Conservation (phyloP, 2,888 invertebrate genomes). For the Vanessa cardui region DNA sequence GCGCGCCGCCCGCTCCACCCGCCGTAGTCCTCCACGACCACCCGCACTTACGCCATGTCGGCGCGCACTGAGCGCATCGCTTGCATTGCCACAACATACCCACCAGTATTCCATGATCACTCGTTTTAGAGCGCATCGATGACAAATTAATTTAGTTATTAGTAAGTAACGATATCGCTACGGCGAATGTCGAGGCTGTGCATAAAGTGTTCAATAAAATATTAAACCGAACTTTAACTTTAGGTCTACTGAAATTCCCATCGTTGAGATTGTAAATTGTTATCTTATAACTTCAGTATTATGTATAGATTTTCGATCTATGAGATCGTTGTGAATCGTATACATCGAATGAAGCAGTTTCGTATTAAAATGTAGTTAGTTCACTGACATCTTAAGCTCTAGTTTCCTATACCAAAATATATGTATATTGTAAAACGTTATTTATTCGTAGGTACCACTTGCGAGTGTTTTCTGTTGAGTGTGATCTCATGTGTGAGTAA, state of each 20-base stretch:
- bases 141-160: slow-evolving; percentile 74
- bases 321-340: slow-evolving; percentile 58
- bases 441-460: slow-evolving; percentile 73
- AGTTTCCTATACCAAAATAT: slow-evolving; percentile 78
- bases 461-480: slow-evolving; percentile 68
- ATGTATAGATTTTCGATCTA: slow-evolving; percentile 58
- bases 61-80: slow-evolving; percentile 60
- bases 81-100: slow-evolving; percentile 56
- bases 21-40: slow-evolving; percentile 71
- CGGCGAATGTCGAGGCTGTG: slow-evolving; percentile 78
- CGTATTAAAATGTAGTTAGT: slow-evolving; percentile 47
- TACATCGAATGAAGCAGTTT: slow-evolving; percentile 51
- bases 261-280: slow-evolving; percentile 74
- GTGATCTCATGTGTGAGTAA: slow-evolving; percentile 70
- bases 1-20: slow-evolving; percentile 59
- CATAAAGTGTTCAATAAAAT: slow-evolving; percentile 81
- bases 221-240: slow-evolving; percentile 61
- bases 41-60: slow-evolving; percentile 69
- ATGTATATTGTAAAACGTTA: slow-evolving; percentile 74
- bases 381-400: slow-evolving; percentile 62
- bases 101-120: slow-evolving; percentile 81
- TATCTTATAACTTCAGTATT: slow-evolving; percentile 72
- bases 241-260: slow-evolving; percentile 73
- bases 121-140: slow-evolving; percentile 81
- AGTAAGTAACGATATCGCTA: slow-evolving; percentile 71